Evolutionary conservation across 2,113 vertebrate genomes (phyloP), one percentile per base, ranked within the genome.

Genomic region (Fregetta grallaria): DNA sequence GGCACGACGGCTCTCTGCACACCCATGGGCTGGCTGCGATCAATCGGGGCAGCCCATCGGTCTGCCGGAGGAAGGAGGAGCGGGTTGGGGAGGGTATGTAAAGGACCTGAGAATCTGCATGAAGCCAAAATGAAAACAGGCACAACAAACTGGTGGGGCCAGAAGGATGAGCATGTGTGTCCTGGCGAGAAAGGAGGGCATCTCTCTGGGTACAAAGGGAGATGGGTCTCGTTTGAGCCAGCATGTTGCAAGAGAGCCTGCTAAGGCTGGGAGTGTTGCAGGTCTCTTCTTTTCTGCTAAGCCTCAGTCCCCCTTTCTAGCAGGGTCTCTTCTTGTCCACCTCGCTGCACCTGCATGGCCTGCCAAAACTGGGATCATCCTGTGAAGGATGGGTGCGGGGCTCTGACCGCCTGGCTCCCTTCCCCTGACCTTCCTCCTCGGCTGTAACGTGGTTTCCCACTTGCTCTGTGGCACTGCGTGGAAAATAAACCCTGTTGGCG

Each of bases 351-450:
- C 30, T 71, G 22, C 42, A 14, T 18, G 23, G 38, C 49, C 77
- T 88, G 62, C 58, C 53, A 77, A 83, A 90, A 77, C 7, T 21
- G 22, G 17, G n/a, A 42, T 65, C 1, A 2, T 77, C 19, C 27
- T 36, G 34, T 66, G 53, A 78, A 71, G 25, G 52, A 45, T 0
- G 2, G 25, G 8, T 53, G 15, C 1, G 0, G 3, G 49, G 22
- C 50, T 91, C 47, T 9, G 11, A 20, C 42, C 1, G 0, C 16
- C 11, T 34, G 34, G 29, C n/a, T 82, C 34, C 40, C 44, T 74
- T 92, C 23, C 32, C 14, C 32, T 53, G 45, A 44, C 22, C 34
- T 88, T 73, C 11, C 34, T 90, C 34, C 75, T 94, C 2, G 1
- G 42, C 27, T 2, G 0, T 80, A 86, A 70, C 70, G 68, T 62